Evolutionary conservation across 2,888 invertebrate species (phyloP), one percentile per base, ranked within the genome.

Genomic region (Elysia crispata): DNA sequence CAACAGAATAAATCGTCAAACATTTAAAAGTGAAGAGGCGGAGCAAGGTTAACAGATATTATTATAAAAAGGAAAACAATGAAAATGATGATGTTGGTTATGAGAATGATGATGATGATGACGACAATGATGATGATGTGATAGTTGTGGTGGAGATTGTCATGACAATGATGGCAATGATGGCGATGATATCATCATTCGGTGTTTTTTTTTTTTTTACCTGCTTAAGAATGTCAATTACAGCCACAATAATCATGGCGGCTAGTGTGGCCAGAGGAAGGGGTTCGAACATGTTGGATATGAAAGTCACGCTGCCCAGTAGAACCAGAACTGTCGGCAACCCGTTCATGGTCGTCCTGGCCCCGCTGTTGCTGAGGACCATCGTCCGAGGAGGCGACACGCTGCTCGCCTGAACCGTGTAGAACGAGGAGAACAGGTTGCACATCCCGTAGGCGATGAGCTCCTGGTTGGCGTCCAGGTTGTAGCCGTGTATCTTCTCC

Each of bases 151-250:
- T 41, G 41, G 41, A 41, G 41, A 41, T 41, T 3, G 11, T 41
- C 5, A 41, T 41, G 41, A 41, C 11, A 11, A 41, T 41, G 41
- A 41, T 41, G 41, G 11, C 11, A 11, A 41, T 41, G 41, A 41
- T 41, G 41, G 11, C 11, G 41, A 41, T 41, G 41, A 41, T 41
- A 41, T 41, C 8, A 60, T 60, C 8, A 60, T 60, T 8, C 62
- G 23, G 25, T 23, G 6, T 62, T 8, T 11, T 6, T 41, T 41
- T 41, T 3, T 41, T 41, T 41, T n/a, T 28, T 31, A 95, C 93
- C 92, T 96, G 96, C 90, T 95, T 91, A 76, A 93, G 89, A 23
- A 93, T 86, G 54, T 91, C 88, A 79, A 92, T 90, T 85, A 93
- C 87, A 20, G 92, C 90, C 23, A 92, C 92, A 25, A 92, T 87